Conservation (phyloP, 1,140 invertebrate genomes). For the Zaprionus kolodkinae region DNA sequence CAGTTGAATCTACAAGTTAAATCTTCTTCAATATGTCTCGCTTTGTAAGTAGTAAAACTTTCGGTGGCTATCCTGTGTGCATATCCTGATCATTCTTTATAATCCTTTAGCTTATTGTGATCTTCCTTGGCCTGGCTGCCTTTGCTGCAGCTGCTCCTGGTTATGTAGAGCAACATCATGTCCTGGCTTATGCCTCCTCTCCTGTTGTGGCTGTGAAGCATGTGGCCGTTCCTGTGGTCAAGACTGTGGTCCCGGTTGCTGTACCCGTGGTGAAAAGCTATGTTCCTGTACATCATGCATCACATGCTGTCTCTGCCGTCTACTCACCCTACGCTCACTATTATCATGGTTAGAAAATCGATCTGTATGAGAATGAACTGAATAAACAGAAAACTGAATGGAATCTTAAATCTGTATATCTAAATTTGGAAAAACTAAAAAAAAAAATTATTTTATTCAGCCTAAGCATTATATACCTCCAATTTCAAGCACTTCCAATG, state of each 20-base stretch:
- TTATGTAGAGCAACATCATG: slow-evolving; percentile 16
- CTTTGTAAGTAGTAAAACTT: slow-evolving; percentile 36
- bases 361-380: neutral
- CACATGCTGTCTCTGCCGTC: neutral
- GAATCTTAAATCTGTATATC: neutral
- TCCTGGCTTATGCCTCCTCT: slow-evolving; percentile 6
- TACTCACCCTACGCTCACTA: neutral
- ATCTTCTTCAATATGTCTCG: slow-evolving; percentile 48
- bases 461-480: no score
- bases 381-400: neutral
- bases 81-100: neutral
- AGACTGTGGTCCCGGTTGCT: neutral
- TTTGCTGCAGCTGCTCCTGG: slow-evolving; percentile 4
- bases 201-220: slow-evolving; percentile 3
- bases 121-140: slow-evolving; percentile 1
- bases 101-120: slow-evolving; percentile 23
- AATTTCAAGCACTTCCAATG: neutral
- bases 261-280: slow-evolving; percentile 17
- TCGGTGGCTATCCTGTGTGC: neutral
- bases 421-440: no score
- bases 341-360: neutral
- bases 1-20: neutral
- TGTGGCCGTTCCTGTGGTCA: no score
- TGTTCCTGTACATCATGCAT: neutral
- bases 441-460: no score